Evolutionary conservation across 2,888 invertebrate genomes (phyloP).

Genomic region (Synergus gifuensis): DNA sequence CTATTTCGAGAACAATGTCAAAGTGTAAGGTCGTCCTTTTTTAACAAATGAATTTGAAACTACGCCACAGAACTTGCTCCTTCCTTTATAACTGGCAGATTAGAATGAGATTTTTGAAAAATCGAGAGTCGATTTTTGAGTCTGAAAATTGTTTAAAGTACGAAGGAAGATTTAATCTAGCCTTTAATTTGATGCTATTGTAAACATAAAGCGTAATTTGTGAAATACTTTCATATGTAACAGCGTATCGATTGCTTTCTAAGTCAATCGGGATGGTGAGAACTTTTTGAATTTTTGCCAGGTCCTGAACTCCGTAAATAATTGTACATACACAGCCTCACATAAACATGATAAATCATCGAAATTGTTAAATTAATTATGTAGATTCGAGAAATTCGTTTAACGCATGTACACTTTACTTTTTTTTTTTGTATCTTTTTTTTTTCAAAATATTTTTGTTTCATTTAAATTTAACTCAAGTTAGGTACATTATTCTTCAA

Average conservation of each 20-base stretch:
- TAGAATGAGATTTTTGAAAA: background rate
- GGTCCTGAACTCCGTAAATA: conserved; percentile 25
- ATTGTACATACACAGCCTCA: conserved; percentile 25
- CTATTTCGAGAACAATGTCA: background rate
- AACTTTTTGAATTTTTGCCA: conserved; percentile 23
- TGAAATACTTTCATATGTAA: conserved; percentile 23
- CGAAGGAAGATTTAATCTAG: background rate
- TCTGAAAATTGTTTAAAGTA: background rate
- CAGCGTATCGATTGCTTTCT: conserved; percentile 8
- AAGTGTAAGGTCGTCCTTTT: background rate
- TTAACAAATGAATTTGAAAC: background rate
- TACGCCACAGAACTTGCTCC: background rate
- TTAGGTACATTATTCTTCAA: conserved; percentile 19
- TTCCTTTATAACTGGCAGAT: background rate
- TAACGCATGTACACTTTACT: background rate
- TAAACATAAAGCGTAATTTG: conserved; percentile 1
- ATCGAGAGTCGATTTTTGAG: background rate
- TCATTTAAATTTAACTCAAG: background rate
- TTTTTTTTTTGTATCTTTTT: background rate
- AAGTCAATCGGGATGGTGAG: conserved; percentile 11
- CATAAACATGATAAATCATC: conserved; percentile 16
- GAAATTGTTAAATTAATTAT: conserved; percentile 33
- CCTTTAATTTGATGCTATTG: conserved; percentile 5
- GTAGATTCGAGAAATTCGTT: conserved; percentile 12
- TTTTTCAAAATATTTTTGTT: background rate